Percentiles rank a stretch among this genome's conserved stretches.
Conservation (phyloP, 1,140 invertebrate species). For the Atta texana region DNA sequence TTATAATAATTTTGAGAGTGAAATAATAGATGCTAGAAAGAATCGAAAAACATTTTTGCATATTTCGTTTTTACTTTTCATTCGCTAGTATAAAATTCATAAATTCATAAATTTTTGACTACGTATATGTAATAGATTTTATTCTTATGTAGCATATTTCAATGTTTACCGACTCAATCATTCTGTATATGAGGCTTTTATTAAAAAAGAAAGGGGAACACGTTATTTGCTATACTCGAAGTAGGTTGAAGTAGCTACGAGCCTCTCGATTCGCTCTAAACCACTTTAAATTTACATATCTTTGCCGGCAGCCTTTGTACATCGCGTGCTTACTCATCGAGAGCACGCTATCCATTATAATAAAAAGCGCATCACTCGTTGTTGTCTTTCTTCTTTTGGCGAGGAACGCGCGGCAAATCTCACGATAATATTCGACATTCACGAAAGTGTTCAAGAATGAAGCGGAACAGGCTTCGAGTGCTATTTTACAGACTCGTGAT, state of each 20-base stretch:
- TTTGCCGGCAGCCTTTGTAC: constrained; percentile 41
- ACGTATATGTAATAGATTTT: neutral
- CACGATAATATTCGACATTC: constrained; percentile 42
- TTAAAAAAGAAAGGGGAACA: neutral
- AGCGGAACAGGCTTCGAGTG: neutral
- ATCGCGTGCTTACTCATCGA: constrained; percentile 45
- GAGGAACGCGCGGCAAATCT: constrained; percentile 11
- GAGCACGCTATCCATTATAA: constrained; percentile 42
- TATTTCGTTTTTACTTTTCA: neutral
- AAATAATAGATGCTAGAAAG: no score
- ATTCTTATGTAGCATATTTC: neutral
- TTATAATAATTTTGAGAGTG: neutral
- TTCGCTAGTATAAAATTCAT: neutral
- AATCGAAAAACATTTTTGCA: neutral
- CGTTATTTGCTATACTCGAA: constrained; percentile 12
- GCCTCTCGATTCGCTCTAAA: constrained; percentile 39
- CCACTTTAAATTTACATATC: constrained; percentile 59
- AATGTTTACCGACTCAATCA: constrained; percentile 1
- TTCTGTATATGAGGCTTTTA: neutral
- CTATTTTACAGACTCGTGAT: constrained; percentile 16
- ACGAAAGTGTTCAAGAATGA: constrained; percentile 1
- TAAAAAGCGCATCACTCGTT: constrained; percentile 34
- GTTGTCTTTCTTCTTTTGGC: constrained; percentile 15
- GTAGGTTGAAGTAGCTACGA: constrained; percentile 22
- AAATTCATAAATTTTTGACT: neutral